Evolutionary conservation across 1,140 invertebrate species (phyloP), one percentile per base, ranked within the genome.

Genomic region (Panonychus citri): DNA sequence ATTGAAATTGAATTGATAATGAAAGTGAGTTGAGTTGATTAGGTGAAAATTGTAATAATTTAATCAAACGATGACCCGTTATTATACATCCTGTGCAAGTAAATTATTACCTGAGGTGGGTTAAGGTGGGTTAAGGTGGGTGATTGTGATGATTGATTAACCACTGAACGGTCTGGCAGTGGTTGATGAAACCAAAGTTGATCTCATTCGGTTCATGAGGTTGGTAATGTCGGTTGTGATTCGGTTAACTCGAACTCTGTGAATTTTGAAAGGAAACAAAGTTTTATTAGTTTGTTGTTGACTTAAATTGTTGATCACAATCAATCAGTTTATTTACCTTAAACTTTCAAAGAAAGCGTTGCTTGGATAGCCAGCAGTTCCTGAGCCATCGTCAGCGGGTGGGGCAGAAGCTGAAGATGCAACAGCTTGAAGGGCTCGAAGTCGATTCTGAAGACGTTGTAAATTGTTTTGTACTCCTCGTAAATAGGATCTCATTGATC

Each of bases 401-500:
- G 48, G n/a, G 2, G 13, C 54, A 3, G 12, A 17, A 42, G 40
- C 54, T 1, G 28, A 3, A 10, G 54, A 52, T 17, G 40, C n/a
- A 2, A 39, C 34, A 19, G 37, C 26, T 40, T 40, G 37, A 19
- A 55, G 2, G 10, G 12, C 10, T 19, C 19, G 27, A 25, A 55
- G 17, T 37, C 54, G 54, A 27, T 55, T 55, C 21, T 55, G 54
- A 4, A 55, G 40, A 3, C 54, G 54, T 12, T 52, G 40, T 24
- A 55, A 46, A 25, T 55, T 55, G 21, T 19, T 46, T 3, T 39
- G n/a, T 2, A 55, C 54, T 19, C 54, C 19, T 19, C 54, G 34
- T 17, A 55, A 3, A 39, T 55, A 55, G 25, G 37, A 53, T 19
- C 37, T 13, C 54, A 55, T 55, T 1, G 54, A 39, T 19, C 54